phyloP scores from a whole-genome alignment of 30 jellyfish, hydroid and myxozoan genomes.

The Aurelia sp. region DNA sequence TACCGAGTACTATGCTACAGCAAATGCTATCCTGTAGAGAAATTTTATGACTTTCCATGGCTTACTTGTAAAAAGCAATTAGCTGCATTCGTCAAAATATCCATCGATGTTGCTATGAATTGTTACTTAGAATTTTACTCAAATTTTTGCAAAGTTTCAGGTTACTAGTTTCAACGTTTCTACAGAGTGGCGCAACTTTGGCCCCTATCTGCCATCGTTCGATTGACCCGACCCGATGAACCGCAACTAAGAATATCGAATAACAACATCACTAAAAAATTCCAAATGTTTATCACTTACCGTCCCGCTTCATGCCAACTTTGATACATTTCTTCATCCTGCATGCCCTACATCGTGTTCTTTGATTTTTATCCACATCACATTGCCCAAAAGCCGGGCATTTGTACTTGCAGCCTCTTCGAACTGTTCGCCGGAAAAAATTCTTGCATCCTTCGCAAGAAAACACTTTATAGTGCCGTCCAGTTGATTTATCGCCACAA shows the following conservation, averaged over 20 bases:
- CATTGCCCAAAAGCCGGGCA: slow-evolving; percentile 98
- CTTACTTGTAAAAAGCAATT: too few species aligned
- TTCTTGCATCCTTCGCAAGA: slow-evolving; percentile 99
- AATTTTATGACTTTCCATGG: too few species aligned
- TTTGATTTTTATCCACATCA: slow-evolving; percentile 93
- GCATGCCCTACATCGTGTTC: slow-evolving; percentile 97
- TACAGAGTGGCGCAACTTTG: slow-evolving; percentile 7
- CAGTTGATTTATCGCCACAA: slow-evolving; percentile 96
- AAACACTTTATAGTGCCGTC: slow-evolving; percentile 91
- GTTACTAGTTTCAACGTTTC: too few species aligned
- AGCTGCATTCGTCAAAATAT: too few species aligned
- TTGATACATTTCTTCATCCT: slow-evolving; percentile 88
- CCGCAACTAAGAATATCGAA: not conserved
- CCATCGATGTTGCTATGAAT: too few species aligned
- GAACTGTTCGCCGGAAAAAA: slow-evolving; percentile 96
- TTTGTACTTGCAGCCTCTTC: slow-evolving; percentile 82
- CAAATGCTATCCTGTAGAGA: too few species aligned
- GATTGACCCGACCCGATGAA: slow-evolving; percentile 36
- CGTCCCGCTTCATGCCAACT: slow-evolving; percentile 97
- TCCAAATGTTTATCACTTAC: slow-evolving; percentile 17
- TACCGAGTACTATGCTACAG: too few species aligned
- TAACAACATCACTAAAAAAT: not conserved
- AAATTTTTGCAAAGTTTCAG: too few species aligned
- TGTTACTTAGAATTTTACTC: too few species aligned
- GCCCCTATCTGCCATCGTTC: slow-evolving; percentile 15